A percentile compares a stretch with the other conserved stretches of the same genome.
Conservation (phyloP, 2,113 vertebrate genomes). For the Urocynchramus pylzowi region DNA sequence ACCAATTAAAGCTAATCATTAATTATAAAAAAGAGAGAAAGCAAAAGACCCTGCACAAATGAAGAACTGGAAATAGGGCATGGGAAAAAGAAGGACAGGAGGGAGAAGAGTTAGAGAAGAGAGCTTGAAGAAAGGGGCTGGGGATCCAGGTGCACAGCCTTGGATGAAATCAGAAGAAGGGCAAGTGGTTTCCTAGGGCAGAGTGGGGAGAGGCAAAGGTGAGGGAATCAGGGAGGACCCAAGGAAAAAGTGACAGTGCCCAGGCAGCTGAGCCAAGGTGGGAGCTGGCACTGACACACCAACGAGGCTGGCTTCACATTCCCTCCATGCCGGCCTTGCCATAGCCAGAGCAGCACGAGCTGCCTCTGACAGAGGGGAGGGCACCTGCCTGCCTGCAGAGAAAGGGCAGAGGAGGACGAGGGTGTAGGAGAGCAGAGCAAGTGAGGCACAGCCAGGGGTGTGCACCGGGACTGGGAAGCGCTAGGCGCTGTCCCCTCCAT, state of each 20-base stretch:
- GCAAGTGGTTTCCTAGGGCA: background rate
- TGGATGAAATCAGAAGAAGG: background rate
- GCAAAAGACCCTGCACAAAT: constrained; percentile 18
- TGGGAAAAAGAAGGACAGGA: background rate
- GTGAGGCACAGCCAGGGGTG: rapidly evolving
- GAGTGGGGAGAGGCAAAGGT: background rate
- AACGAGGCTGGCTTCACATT: rapidly evolving
- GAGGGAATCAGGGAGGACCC: background rate
- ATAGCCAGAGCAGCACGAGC: background rate
- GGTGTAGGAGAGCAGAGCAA: background rate
- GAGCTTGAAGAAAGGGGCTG: background rate
- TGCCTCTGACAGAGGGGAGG: rapidly evolving
- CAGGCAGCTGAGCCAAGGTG: background rate
- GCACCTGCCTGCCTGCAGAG: background rate
- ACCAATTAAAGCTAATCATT: constrained; percentile 88
- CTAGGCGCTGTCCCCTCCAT: background rate
- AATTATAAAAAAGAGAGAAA: constrained; percentile 81
- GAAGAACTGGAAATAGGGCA: constrained; percentile 20
- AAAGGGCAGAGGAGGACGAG: background rate
- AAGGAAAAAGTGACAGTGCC: background rate
- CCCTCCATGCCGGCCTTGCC: too few species aligned
- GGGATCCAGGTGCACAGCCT: background rate
- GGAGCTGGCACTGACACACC: background rate
- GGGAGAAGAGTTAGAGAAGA: background rate
- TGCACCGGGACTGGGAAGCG: constrained; percentile 18